Base-by-base conservation (phyloP, 2,113 vertebrate genomes). In the Cettia cetti region DNA sequence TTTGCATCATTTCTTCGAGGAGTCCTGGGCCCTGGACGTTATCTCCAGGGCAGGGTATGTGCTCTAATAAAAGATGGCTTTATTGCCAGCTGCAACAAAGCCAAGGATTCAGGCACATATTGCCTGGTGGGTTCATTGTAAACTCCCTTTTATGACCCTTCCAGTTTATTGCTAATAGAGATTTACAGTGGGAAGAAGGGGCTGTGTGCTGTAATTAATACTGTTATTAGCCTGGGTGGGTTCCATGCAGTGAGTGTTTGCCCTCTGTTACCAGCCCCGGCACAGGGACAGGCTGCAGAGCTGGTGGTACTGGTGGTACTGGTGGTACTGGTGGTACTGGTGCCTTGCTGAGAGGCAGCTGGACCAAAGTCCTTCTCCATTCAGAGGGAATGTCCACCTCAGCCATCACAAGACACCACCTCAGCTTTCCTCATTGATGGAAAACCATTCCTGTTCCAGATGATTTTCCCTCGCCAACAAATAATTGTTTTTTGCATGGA, bases 151-250 rank as follows among this genome's bases (percentile, higher is more conserved):
- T 95, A 97, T 56, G 65, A 65, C 76, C 78, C 84, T 92, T 92
- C 74, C 81, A 76, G 59, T 81, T 89, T 86, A 91, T 90, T 70
- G 76, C 95, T 95, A 78, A 93, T 86, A 75, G 95, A 94, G 92
- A 87, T 96, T 97, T 97, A 96, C 87, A 56, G 75, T 92, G 83
- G 82, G 76, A 90, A 96, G 92, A 83, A 70, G 92, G 95, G 61
- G 81, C 66, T 0, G 31, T 18, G 47, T 35, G 87, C 84, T 75
- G 92, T 79, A 88, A 94, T 92, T 77, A 81, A 82, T 88, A 23
- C 50, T 47, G 85, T 94, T 82, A 82, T 82, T 92, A 82, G 74
- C 57, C 54, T 26, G 89, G 95, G 50, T 80, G 52, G 80, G 92
- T 91, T 80, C 3, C 10, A 15, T 20, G 39, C 69, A 50, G 50